These are phyloP conservation scores for Drosophila paranaensis DNA, from an alignment of 2,888 invertebrate species.

Conservation along the genomic window DNA sequence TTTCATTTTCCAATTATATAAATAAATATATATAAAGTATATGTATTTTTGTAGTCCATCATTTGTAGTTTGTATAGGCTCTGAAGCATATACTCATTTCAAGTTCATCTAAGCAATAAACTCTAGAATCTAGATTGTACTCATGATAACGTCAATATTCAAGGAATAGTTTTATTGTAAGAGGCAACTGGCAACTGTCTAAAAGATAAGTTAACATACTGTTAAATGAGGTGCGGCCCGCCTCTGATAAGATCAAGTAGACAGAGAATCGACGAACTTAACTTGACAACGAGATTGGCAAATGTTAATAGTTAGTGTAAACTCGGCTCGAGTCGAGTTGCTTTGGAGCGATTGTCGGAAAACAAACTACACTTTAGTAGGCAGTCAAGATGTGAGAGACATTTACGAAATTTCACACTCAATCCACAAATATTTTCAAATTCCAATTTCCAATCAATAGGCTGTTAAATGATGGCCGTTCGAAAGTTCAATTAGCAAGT, in stretches of 20 bases:
- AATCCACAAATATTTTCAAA: constrained; percentile 20
- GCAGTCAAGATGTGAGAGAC: constrained; percentile 32
- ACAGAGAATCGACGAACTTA: no score
- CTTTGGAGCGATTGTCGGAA: not conserved
- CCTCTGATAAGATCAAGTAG: constrained; percentile 36
- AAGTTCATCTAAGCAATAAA: not conserved
- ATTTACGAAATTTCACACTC: constrained; percentile 43
- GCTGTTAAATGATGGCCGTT: constrained; percentile 29
- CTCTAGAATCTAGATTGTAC: not conserved
- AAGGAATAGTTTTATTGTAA: constrained; percentile 30
- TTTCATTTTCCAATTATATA: no score
- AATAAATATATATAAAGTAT: no score
- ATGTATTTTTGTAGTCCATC: no score
- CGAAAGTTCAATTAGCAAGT: constrained; percentile 59
- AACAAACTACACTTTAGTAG: not conserved
- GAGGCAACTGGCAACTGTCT: constrained; percentile 8
- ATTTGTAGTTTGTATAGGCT: no score
- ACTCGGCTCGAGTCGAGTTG: constrained; percentile 11
- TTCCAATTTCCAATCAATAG: constrained; percentile 13
- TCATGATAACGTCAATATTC: constrained; percentile 11
- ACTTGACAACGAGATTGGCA: not conserved
- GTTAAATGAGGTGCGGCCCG: not conserved
- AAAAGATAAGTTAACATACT: constrained; percentile 46
- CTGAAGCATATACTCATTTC: not conserved
- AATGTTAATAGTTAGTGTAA: constrained; percentile 42